These are phyloP conservation scores for Phalera bucephala DNA, from an alignment of 2,888 invertebrate genomes.

Conservation along the genomic window DNA sequence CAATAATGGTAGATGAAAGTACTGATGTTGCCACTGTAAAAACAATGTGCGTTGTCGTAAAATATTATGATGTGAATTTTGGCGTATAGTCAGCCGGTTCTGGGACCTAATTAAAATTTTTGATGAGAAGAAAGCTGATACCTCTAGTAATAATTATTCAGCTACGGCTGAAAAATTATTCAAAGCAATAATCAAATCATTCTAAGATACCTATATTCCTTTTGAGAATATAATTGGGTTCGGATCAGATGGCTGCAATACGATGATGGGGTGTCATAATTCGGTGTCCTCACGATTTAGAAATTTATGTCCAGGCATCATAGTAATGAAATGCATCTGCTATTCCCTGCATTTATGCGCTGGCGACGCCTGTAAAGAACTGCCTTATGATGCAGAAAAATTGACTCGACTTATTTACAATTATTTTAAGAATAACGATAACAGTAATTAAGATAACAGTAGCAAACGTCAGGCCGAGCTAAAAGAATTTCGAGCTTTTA, in stretches of 20 bases:
- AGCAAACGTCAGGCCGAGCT: constrained; percentile 5
- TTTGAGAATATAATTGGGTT: constrained; percentile 40
- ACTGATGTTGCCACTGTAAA: background rate
- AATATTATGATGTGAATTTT: constrained; percentile 6
- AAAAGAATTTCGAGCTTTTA: constrained; percentile 5
- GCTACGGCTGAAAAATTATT: constrained; percentile 3
- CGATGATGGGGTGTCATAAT: constrained; percentile 34
- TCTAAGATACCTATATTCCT: constrained; percentile 5
- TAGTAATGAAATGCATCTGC: constrained; percentile 36
- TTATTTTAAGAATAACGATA: constrained; percentile 15
- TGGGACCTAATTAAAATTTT: background rate
- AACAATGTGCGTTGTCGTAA: constrained; percentile 2
- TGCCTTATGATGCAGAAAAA: constrained; percentile 35
- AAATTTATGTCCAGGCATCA: constrained; percentile 18
- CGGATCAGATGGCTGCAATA: constrained; percentile 21
- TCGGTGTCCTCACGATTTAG: constrained; percentile 31
- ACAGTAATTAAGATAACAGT: no score
- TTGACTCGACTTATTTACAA: constrained; percentile 35
- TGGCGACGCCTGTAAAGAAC: constrained; percentile 34
- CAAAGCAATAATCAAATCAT: constrained; percentile 2
- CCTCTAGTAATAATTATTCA: background rate
- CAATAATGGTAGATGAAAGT: no score
- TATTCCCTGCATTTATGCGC: constrained; percentile 42
- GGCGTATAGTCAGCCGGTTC: background rate
- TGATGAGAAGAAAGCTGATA: background rate